These are phyloP conservation scores for Ptyas mucosa DNA, from an alignment of 2,113 vertebrate genomes.

Conservation along the genomic window DNA sequence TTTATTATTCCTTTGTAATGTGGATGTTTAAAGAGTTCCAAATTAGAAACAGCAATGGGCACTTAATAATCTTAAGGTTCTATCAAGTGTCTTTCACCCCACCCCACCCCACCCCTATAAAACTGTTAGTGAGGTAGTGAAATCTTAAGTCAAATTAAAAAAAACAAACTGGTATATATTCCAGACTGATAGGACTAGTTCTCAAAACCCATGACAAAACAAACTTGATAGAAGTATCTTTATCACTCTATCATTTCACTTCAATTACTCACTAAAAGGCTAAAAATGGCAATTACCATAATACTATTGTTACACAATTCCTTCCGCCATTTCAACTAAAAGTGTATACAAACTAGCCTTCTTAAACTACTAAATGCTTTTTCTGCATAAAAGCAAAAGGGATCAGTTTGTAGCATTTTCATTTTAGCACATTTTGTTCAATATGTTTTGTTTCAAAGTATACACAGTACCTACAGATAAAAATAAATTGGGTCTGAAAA, in stretches of 20 bases:
- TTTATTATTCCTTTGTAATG: neutral
- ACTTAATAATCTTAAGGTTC: neutral
- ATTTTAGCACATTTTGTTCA: neutral
- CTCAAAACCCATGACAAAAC: neutral
- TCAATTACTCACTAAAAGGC: neutral
- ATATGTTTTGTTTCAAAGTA: neutral
- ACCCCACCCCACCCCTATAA: neutral
- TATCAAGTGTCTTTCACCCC: neutral
- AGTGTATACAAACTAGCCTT: neutral
- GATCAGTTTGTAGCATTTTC: neutral
- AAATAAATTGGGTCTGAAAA: neutral
- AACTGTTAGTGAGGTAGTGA: neutral
- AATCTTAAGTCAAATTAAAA: neutral
- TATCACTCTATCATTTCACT: neutral
- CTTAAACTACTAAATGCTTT: neutral
- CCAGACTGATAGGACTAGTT: neutral
- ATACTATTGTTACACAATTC: neutral
- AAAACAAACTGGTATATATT: neutral
- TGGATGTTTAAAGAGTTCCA: neutral
- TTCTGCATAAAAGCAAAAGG: neutral
- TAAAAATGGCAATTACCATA: neutral
- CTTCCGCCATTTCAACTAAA: neutral
- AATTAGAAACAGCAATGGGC: neutral
- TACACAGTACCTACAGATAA: neutral
- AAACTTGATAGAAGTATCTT: neutral